Evolutionary conservation across 2,888 invertebrate species (phyloP), one percentile per base, ranked within the genome.

Genomic region (Steinernema hermaphroditum): DNA sequence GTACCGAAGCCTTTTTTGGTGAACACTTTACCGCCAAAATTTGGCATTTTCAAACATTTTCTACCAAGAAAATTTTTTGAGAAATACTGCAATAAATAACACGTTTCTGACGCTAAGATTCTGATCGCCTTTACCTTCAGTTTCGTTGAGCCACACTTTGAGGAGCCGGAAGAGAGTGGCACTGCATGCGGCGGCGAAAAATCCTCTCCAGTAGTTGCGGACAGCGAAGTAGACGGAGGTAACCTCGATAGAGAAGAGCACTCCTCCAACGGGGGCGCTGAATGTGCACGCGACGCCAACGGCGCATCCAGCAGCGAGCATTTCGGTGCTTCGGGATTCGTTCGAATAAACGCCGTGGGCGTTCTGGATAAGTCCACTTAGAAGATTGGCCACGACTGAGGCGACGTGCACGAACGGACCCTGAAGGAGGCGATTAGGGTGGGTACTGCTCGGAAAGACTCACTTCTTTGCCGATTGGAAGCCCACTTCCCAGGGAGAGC

Each of bases 391-490:
- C 75, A 94, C 93, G 88, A 97, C 95, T 85, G 95, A 95, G 81
- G 96, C 95, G 84, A 98, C 94, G 89, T 98, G 97, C 72, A 97
- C 96, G 88, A 97, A 96, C 14, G 97, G 96, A 88, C 96, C 96
- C 89, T 89, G 85, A 41, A 85, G 6, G 32, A 9, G 2, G n/a
- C 9, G n/a, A n/a, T n/a, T n/a, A n/a, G n/a, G n/a, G n/a, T n/a
- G n/a, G n/a, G n/a, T n/a, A n/a, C n/a, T n/a, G n/a, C n/a, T n/a
- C n/a, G n/a, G n/a, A n/a, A n/a, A n/a, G n/a, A 19, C 54, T 49
- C 27, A 41, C 62, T 62, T 70, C 62, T 70, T 37, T 70, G 16
- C 43, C 32, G 49, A 70, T 70, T 16, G 70, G 70, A 22, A 70
- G 70, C 43, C 62, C 57, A 46, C 49, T 34, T 22, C 49, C 34